Evolutionary conservation across 2,113 vertebrate species (phyloP), one percentile per base, ranked within the genome.

Genomic region (Ammodytes dubius): DNA sequence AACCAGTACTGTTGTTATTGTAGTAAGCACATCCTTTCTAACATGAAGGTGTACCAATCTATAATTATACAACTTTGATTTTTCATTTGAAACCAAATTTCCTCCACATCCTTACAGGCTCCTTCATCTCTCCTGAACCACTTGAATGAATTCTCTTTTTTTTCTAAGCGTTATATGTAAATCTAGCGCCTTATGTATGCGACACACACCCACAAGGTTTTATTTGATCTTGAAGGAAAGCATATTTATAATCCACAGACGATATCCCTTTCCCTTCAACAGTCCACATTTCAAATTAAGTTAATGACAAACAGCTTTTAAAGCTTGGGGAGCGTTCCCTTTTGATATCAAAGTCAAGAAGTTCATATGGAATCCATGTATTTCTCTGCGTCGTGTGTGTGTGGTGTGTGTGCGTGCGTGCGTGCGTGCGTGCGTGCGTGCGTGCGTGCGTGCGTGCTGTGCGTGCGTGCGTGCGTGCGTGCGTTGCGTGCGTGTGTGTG

Each of bases 301-400:
- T 66, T 67, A 49, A 71, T 49, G 54, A 80, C 61, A 43, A 77
- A 77, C 66, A 14, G 2, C 56, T 19, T 68, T 69, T 15, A 45
- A 71, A 35, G 54, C 66, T 68, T 40, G 14, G 35, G 1, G 2
- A 19, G 43, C 37, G 67, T 74, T 61, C 9, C 42, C 42, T n/a
- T 58, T 35, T 56, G 19, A 81, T 60, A 14, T 79, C 40, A 74
- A 85, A 70, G 77, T 83, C 77, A 46, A 52, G 71, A 46, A 52
- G 71, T 35, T 77, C 4, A 37, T 42, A 59, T 84, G 10, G 6
- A n/a, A 67, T 70, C 19, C 46, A 50, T 15, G 57, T 14, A 27
- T 17, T 64, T 49, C 56, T 57, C 64, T 6, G 65, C 12, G 17
- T 27, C 13, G 0, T 46, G 63, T 76, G 40, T 2, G 57, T 59